Evolutionary conservation across 2,113 vertebrate species (phyloP).

Genomic region (Microcebus griseorufus): DNA sequence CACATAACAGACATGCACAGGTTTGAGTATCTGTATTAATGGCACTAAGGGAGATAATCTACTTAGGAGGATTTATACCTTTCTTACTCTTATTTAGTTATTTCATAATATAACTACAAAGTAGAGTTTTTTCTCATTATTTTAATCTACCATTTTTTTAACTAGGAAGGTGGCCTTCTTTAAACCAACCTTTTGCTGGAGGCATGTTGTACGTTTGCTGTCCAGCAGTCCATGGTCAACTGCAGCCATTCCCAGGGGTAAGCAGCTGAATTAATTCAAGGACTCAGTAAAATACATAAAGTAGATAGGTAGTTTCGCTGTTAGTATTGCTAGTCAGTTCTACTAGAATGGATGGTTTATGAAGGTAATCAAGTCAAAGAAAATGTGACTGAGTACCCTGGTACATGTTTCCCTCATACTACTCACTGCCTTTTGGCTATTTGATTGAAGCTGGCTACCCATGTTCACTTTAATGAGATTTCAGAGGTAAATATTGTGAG

Average conservation of each 20-base stretch:
- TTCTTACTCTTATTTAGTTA: background rate
- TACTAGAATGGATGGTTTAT: background rate
- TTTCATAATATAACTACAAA: background rate
- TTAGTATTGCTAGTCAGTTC: background rate
- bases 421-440: background rate
- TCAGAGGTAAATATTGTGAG: background rate
- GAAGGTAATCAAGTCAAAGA: background rate
- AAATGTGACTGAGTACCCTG: background rate
- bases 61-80: background rate
- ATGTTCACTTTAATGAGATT: background rate
- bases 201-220: background rate
- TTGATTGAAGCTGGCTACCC: background rate
- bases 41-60: background rate
- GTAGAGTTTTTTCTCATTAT: background rate
- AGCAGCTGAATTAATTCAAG: background rate
- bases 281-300: background rate
- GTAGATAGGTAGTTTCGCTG: background rate
- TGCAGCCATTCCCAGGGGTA: background rate
- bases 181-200: background rate
- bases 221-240: background rate
- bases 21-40: background rate
- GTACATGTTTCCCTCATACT: background rate
- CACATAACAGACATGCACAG: background rate
- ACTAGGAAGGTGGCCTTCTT: background rate
- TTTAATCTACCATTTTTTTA: background rate